Evolutionary conservation across 2,888 invertebrate species (phyloP).

Genomic region (Therioaphis trifolii): DNA sequence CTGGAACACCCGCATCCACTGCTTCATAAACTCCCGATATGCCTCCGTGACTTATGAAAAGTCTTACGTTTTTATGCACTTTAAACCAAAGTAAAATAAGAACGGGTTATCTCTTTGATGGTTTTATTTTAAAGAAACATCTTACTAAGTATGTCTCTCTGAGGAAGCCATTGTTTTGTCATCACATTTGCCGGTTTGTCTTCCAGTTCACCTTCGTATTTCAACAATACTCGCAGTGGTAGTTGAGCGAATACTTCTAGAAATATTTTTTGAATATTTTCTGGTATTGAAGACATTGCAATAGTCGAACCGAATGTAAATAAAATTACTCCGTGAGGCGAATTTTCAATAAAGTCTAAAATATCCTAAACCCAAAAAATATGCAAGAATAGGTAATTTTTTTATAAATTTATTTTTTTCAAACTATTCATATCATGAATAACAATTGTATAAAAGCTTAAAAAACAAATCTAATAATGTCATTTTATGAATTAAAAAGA

Average conservation of each 20-base stretch:
- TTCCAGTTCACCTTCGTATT: slow-evolving; percentile 52
- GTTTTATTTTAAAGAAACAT: background rate
- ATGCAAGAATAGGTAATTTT: background rate
- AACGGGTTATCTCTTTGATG: background rate
- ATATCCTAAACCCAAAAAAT: slow-evolving; percentile 26
- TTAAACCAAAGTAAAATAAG: background rate
- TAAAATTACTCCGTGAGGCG: slow-evolving; percentile 30
- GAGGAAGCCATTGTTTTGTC: slow-evolving; percentile 44
- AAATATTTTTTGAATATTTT: slow-evolving; percentile 40
- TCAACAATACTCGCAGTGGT: slow-evolving; percentile 44
- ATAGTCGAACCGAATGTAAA: slow-evolving; percentile 45
- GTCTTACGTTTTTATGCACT: slow-evolving; percentile 55
- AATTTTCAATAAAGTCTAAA: slow-evolving; percentile 40
- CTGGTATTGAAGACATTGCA: slow-evolving; percentile 38
- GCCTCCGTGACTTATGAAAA: slow-evolving; percentile 56
- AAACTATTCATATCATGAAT: background rate
- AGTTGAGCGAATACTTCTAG: slow-evolving; percentile 30
- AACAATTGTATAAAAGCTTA: background rate
- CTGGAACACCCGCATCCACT: slow-evolving; percentile 45
- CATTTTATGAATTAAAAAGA: too few relatives aligned
- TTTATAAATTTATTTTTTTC: background rate
- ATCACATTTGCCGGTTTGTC: slow-evolving; percentile 43
- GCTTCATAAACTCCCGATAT: slow-evolving; percentile 58
- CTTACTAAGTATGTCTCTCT: slow-evolving; percentile 28
- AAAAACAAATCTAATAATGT: too few relatives aligned